A percentile compares a stretch with the other conserved stretches of the same genome.
phyloP scores from a whole-genome alignment of 1,140 invertebrate species.

The Apocrypta bakeri region DNA sequence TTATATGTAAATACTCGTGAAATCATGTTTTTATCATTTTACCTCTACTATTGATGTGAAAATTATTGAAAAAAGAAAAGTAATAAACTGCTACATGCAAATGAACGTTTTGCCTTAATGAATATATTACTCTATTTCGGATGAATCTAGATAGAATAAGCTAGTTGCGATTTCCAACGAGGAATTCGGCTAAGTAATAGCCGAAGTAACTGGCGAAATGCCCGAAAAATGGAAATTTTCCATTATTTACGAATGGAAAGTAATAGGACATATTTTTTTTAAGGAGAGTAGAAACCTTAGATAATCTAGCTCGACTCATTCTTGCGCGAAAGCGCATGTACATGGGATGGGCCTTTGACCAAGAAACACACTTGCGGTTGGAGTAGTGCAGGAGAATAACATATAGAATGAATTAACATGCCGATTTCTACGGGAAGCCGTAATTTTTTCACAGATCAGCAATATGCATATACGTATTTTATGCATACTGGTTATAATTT shows the following conservation, averaged over 20 bases:
- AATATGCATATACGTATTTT: too few species aligned
- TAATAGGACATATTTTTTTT: too few species aligned
- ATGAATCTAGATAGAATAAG: too few species aligned
- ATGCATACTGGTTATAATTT: neutral
- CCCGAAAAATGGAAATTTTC: too few species aligned
- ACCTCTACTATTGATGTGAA: neutral
- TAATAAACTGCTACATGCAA: neutral
- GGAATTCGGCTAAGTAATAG: too few species aligned
- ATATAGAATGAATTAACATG: neutral
- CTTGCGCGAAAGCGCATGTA: conserved; percentile 5
- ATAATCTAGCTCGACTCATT: neutral
- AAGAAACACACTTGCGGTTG: conserved; percentile 31
- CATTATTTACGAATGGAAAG: too few species aligned
- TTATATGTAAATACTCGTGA: neutral
- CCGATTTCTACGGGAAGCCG: conserved; percentile 1
- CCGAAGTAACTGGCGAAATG: too few species aligned
- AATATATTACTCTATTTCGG: too few species aligned
- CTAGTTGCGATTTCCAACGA: too few species aligned
- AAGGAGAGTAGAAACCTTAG: too few species aligned
- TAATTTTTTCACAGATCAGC: neutral
- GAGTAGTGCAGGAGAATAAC: too few species aligned
- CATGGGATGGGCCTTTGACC: conserved; percentile 12
- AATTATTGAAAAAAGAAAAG: neutral
- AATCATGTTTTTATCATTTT: neutral
- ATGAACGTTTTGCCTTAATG: neutral